A percentile compares a stretch with the other conserved stretches of the same genome.
phyloP scores from a whole-genome alignment of 2,113 vertebrate genomes.

The Eulemur rufifrons region DNA sequence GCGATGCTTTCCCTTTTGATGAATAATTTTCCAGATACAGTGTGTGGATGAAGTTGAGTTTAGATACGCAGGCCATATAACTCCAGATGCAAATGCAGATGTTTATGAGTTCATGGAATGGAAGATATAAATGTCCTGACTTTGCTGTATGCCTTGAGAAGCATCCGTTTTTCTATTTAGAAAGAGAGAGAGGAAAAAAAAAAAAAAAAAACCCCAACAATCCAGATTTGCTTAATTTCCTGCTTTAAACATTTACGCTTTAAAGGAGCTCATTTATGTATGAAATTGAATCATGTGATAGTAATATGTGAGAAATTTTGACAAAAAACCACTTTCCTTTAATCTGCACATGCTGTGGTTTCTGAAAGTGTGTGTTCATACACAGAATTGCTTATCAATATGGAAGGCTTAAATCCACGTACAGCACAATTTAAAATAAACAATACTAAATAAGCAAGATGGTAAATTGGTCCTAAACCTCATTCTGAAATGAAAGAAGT shows the following conservation, averaged over 20 bases:
- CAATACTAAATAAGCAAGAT: neutral
- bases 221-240: conserved; percentile 62
- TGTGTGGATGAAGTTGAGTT: neutral
- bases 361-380: neutral
- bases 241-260: neutral
- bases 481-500: neutral
- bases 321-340: conserved; percentile 16
- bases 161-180: conserved; percentile 4
- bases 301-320: conserved; percentile 7
- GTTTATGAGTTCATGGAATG: conserved; percentile 9
- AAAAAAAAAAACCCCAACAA: neutral
- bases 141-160: neutral
- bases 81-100: conserved; percentile 44
- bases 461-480: neutral
- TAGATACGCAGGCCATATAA: neutral
- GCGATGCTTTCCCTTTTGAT: conserved; percentile 43
- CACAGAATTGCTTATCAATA: neutral
- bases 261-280: conserved; percentile 44
- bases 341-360: neutral
- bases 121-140: neutral
- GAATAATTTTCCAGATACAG: conserved; percentile 50
- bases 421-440: neutral
- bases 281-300: neutral
- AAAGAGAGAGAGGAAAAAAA: neutral
- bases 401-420: neutral